These are phyloP conservation scores for Chelon auratus DNA, from an alignment of 2,797 vertebrate genomes.

Conservation along the genomic window DNA sequence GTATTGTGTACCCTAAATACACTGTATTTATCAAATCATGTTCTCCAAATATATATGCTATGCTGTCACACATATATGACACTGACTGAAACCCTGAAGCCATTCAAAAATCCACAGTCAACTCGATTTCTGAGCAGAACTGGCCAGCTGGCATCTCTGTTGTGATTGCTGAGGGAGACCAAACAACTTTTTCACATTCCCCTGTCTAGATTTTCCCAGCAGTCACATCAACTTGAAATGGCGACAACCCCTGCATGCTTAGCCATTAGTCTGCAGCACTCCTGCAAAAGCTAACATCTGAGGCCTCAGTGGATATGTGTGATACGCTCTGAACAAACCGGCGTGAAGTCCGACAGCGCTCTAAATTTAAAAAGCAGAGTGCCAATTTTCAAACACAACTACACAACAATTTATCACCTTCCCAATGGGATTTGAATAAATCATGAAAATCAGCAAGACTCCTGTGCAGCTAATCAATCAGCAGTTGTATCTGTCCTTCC, in stretches of 20 bases:
- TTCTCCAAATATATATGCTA: neutral
- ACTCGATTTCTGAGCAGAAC: conserved; percentile 18
- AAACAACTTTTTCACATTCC: conserved; percentile 30
- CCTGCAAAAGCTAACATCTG: conserved; percentile 33
- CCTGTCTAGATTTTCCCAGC: conserved; percentile 20
- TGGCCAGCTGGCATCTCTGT: conserved; percentile 8
- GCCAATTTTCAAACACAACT: conserved; percentile 46
- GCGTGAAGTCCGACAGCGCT: conserved; percentile 26
- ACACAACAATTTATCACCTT: conserved; percentile 54
- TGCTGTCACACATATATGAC: neutral
- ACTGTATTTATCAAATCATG: neutral
- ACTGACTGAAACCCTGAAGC: conserved; percentile 5
- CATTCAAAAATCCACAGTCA: neutral
- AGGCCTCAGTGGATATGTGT: conserved; percentile 27
- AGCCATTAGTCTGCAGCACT: conserved; percentile 32
- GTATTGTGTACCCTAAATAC: conserved; percentile 1
- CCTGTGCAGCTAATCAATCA: conserved; percentile 56
- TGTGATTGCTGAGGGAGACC: conserved; percentile 30
- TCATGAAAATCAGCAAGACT: conserved; percentile 56
- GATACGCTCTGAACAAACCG: conserved; percentile 42
- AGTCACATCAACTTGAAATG: conserved; percentile 34
- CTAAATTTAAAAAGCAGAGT: conserved; percentile 53
- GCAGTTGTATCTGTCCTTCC: conserved; percentile 38
- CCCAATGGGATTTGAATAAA: conserved; percentile 56
- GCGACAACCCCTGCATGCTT: conserved; percentile 19